phyloP scores from a whole-genome alignment of 2,797 vertebrate species.

The Rhodeus uyekii region DNA sequence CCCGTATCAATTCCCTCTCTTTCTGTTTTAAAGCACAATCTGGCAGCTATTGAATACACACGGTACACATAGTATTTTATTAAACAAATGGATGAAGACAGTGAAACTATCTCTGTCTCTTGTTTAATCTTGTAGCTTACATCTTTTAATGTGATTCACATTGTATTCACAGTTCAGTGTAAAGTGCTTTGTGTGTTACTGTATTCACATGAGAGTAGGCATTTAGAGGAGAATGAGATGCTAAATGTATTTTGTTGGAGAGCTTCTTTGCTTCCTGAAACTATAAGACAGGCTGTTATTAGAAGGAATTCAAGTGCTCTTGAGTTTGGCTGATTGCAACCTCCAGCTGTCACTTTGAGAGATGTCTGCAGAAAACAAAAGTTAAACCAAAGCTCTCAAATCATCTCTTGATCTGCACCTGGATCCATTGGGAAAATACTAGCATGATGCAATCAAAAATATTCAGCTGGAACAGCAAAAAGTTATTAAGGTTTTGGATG shows the following conservation, averaged over 20 bases:
- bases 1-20: not conserved
- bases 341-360: slow-evolving; percentile 41
- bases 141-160: not conserved
- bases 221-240: slow-evolving; percentile 7
- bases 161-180: not conserved
- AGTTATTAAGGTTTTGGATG: not conserved
- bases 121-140: not conserved
- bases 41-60: not conserved
- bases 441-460: not conserved
- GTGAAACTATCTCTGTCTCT: not conserved
- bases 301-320: slow-evolving; percentile 29
- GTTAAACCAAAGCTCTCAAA: slow-evolving; percentile 26
- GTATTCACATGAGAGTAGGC: not conserved
- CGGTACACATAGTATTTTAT: not conserved
- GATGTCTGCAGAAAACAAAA: slow-evolving; percentile 35
- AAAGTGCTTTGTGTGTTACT: slow-evolving; percentile 4
- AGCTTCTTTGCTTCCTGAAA: slow-evolving; percentile 8
- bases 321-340: slow-evolving; percentile 7
- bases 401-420: not conserved
- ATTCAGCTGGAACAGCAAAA: not conserved
- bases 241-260: not conserved
- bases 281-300: slow-evolving; percentile 25
- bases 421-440: not conserved
- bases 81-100: not conserved
- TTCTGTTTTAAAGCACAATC: not conserved